These are phyloP conservation scores for Ochropleura leucogaster DNA, from an alignment of 2,888 invertebrate genomes.

Conservation along the genomic window DNA sequence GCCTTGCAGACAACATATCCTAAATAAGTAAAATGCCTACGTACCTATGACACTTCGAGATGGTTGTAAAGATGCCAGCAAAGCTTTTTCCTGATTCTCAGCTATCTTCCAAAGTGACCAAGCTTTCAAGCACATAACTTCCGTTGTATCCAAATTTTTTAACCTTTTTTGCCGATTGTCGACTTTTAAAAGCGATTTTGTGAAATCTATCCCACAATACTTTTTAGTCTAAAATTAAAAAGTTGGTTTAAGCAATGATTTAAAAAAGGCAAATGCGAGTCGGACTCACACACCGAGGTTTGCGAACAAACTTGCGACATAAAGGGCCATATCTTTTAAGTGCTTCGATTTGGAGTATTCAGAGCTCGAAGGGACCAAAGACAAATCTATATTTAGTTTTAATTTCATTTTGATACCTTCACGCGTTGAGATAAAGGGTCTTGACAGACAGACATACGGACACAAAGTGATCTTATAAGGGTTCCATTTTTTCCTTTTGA, in stretches of 20 bases:
- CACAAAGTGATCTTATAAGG: too few species aligned
- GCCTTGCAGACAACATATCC: not conserved
- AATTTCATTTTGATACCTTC: too few species aligned
- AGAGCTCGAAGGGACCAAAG: too few species aligned
- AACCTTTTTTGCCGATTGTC: constrained; percentile 66
- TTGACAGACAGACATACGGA: too few species aligned
- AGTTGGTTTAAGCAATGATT: not conserved
- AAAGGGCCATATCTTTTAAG: too few species aligned
- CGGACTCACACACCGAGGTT: too few species aligned
- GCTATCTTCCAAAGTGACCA: constrained; percentile 86
- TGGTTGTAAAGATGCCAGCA: constrained; percentile 55
- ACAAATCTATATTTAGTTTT: too few species aligned
- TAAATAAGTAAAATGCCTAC: constrained; percentile 16
- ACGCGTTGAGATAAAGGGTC: too few species aligned
- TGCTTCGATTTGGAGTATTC: too few species aligned
- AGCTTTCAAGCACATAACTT: constrained; percentile 81
- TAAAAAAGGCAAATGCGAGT: too few species aligned
- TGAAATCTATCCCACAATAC: constrained; percentile 75
- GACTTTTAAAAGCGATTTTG: constrained; percentile 66
- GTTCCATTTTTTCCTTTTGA: too few species aligned
- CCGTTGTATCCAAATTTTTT: constrained; percentile 72
- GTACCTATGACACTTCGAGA: constrained; percentile 63
- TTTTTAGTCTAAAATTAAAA: constrained; percentile 75
- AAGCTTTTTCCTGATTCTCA: constrained; percentile 78
- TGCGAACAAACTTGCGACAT: too few species aligned